Evolutionary conservation across 64 coral and sea anemone genomes (phyloP).

Genomic region (Trachythela sp.): DNA sequence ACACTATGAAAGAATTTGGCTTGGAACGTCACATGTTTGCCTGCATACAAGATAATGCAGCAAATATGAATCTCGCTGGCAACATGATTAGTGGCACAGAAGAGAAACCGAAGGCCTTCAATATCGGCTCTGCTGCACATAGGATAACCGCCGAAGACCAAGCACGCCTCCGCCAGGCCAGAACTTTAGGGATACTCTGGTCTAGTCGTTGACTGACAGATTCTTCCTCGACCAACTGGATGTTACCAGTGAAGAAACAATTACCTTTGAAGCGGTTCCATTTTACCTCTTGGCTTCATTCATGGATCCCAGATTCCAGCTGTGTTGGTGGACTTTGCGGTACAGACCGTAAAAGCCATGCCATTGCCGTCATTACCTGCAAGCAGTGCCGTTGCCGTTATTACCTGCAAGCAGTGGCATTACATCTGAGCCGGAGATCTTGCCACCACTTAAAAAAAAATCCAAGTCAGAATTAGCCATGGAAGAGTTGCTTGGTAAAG

Average conservation of each 20-base stretch:
- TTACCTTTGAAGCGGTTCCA: background rate
- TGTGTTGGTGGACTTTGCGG: background rate
- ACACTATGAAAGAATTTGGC: background rate
- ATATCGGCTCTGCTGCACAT: background rate
- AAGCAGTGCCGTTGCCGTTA: too few relatives aligned
- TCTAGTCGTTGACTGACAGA: background rate
- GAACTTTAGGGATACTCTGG: constrained; percentile 3
- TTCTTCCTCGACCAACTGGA: background rate
- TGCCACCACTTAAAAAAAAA: background rate
- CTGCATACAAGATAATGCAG: background rate
- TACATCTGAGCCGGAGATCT: background rate
- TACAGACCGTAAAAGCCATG: background rate
- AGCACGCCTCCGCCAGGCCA: background rate
- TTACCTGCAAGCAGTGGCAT: background rate
- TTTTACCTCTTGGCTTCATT: background rate
- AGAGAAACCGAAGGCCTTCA: background rate
- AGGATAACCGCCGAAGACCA: background rate
- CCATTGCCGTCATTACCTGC: too few relatives aligned
- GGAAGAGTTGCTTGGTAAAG: constrained; percentile 7
- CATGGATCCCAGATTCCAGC: background rate
- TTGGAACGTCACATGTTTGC: too few relatives aligned
- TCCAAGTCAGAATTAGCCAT: background rate
- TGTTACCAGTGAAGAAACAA: too few relatives aligned
- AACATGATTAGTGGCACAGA: background rate
- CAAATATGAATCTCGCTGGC: background rate